These are phyloP conservation scores for Athripsodes cinereus DNA, from an alignment of 2,888 invertebrate species.

Conservation along the genomic window DNA sequence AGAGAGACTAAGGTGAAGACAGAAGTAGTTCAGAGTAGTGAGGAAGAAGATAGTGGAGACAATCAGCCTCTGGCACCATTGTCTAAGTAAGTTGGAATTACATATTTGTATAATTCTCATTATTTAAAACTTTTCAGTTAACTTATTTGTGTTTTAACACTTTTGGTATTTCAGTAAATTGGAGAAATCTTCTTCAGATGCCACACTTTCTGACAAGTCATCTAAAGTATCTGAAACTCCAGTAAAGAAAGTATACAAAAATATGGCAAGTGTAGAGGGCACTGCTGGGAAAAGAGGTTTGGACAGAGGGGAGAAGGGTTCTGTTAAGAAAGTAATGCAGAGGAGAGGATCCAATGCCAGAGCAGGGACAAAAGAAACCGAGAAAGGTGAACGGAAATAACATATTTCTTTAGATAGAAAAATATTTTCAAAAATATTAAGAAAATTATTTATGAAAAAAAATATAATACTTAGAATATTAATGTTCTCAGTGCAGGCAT, in stretches of 20 bases:
- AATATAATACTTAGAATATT: no score
- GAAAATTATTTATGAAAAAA: no score
- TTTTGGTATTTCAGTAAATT: constrained; percentile 23
- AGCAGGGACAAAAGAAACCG: constrained; percentile 16
- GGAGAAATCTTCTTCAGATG: constrained; percentile 25
- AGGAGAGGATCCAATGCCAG: constrained; percentile 22
- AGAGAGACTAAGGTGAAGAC: constrained; percentile 37
- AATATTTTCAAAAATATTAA: no score
- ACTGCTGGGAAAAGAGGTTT: constrained; percentile 9
- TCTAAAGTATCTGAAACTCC: constrained; percentile 33
- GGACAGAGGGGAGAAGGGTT: constrained; percentile 13
- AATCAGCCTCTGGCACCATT: constrained; percentile 37
- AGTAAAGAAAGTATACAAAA: constrained; percentile 3
- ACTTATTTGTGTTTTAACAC: constrained; percentile 1
- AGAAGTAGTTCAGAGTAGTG: constrained; percentile 39
- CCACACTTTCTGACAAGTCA: constrained; percentile 32
- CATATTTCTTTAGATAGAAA: no score
- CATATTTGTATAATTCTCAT: background rate
- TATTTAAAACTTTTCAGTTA: background rate
- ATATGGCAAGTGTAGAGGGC: background rate
- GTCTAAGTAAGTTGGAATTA: constrained; percentile 36
- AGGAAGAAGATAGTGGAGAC: constrained; percentile 40
- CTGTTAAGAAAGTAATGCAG: constrained; percentile 22
- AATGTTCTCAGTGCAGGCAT: no score
- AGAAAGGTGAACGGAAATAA: background rate